These are phyloP conservation scores for Heliconius eleuchia DNA, from an alignment of 1,140 invertebrate genomes.

Conservation along the genomic window DNA sequence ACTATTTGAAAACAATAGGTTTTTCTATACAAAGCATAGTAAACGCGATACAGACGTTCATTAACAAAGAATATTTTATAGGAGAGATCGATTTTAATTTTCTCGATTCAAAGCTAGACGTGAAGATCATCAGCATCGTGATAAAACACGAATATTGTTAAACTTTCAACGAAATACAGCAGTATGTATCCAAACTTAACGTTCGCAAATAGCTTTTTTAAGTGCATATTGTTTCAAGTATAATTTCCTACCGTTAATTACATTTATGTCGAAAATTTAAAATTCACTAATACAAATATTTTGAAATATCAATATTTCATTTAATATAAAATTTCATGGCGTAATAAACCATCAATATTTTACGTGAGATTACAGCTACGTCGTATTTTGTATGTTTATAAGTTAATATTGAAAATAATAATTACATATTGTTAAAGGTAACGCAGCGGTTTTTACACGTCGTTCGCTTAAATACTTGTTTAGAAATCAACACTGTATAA, in stretches of 20 bases:
- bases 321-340: background rate
- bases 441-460: slow-evolving; percentile 19
- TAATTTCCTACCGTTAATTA: background rate
- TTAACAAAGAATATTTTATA: slow-evolving; percentile 22
- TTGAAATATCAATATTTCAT: background rate
- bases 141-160: background rate
- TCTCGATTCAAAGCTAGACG: slow-evolving; percentile 5
- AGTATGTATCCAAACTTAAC: background rate
- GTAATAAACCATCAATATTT: background rate
- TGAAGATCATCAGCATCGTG: background rate
- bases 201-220: background rate
- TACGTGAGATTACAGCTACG: background rate
- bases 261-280: background rate
- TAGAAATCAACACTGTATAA: slow-evolving; percentile 8
- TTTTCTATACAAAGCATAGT: slow-evolving; percentile 39
- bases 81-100: slow-evolving; percentile 14
- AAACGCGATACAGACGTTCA: slow-evolving; percentile 21
- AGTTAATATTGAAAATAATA: slow-evolving; percentile 19
- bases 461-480: background rate
- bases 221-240: background rate
- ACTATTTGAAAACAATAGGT: slow-evolving; percentile 51
- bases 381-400: background rate
- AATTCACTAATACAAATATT: background rate
- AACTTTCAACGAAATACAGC: background rate
- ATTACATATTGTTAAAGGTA: slow-evolving; percentile 24